Evolutionary conservation across 2,888 invertebrate species (phyloP), one percentile per base, ranked within the genome.

Genomic region (Sesia apiformis): DNA sequence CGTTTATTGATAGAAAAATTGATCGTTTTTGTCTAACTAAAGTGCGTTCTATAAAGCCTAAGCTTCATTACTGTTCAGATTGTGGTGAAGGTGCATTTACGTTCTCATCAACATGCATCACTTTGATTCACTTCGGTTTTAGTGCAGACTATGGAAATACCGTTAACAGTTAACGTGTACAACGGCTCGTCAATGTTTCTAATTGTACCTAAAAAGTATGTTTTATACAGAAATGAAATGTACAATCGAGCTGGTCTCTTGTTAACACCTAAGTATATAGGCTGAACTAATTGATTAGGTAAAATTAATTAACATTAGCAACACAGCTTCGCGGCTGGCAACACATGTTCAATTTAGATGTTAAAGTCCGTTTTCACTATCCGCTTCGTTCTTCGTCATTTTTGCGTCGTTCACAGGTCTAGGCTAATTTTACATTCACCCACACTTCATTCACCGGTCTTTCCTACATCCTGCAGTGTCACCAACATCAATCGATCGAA

Each of bases 81-180:
- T 62, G 67, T 69, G 84, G 84, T 84, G 84, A 76, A 77, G 84
- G 84, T 83, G 84, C 84, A 84, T 84, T 84, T 84, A 84, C 70
- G 72, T 23, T 23, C 23, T 23, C 23, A 23, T 23, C 2, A 23
- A 23, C 23, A 23, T 23, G 23, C 23, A 23, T 23, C 23, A 23
- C 23, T 23, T 23, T 23, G 23, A 23, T 23, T 23, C 23, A 2
- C 23, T 23, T 23, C 23, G 23, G 23, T 23, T 23, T 23, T 23
- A 23, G 23, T 23, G 23, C 23, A 23, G 23, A 2, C 23, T 23
- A 23, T 23, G 23, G 2, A 2, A 23, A 2, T 23, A 23, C 23
- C 23, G 23, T 23, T 23, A 23, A 23, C 23, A 23, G 23, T 23
- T 23, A 1, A 23, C 23, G 23, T 23, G 23, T 23, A 23, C 23